These are phyloP conservation scores for Drosophila parvula DNA, from an alignment of 1,140 invertebrate species.

Conservation along the genomic window DNA sequence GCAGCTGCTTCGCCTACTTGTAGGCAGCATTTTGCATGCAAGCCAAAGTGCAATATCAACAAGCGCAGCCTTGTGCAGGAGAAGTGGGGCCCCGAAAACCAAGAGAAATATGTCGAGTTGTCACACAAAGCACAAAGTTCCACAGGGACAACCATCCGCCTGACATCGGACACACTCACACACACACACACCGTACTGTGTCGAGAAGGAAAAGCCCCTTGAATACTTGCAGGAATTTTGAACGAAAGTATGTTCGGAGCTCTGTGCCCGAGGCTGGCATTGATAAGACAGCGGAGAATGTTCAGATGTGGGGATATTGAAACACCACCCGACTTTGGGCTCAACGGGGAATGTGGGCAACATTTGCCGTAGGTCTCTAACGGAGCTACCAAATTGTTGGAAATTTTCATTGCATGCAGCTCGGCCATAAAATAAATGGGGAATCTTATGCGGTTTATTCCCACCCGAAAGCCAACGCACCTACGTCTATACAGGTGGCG, in stretches of 20 bases:
- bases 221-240: slow-evolving; percentile 41
- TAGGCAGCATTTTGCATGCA: slow-evolving; percentile 72
- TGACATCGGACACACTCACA: slow-evolving; percentile 44
- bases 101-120: slow-evolving; percentile 67
- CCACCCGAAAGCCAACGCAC: slow-evolving; percentile 35
- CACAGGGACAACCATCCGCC: slow-evolving; percentile 56
- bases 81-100: slow-evolving; percentile 23
- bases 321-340: slow-evolving; percentile 22
- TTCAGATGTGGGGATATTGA: slow-evolving; percentile 44
- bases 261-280: slow-evolving; percentile 47
- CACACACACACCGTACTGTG: slow-evolving; percentile 8
- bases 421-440: slow-evolving; percentile 76
- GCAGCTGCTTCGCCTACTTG: slow-evolving; percentile 28
- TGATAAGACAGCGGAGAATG: slow-evolving; percentile 67
- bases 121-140: slow-evolving; percentile 66
- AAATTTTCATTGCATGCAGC: slow-evolving; percentile 74
- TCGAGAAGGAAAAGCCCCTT: neutral
- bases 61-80: slow-evolving; percentile 33
- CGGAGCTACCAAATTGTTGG: slow-evolving; percentile 21
- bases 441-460: slow-evolving; percentile 59
- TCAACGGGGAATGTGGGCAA: slow-evolving; percentile 20
- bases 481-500: slow-evolving; percentile 22
- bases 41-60: slow-evolving; percentile 80
- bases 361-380: slow-evolving; percentile 7
- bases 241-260: slow-evolving; percentile 41